Percentiles rank a stretch among this genome's conserved stretches.
These are phyloP conservation scores for Pristionchus japonicus DNA, from an alignment of 2,888 invertebrate genomes.

Conservation along the genomic window DNA sequence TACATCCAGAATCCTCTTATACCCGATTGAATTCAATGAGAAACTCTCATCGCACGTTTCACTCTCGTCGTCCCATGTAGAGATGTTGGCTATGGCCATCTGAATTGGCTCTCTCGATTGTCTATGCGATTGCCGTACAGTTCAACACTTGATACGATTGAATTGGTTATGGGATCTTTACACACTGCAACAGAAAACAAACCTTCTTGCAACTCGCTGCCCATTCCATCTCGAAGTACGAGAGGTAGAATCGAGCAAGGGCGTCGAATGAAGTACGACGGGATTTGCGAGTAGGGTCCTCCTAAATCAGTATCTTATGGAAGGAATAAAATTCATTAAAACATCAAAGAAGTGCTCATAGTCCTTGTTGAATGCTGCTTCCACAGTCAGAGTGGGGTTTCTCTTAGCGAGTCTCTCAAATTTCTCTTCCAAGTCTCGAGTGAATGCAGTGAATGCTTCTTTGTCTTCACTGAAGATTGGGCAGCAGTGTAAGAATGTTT, in stretches of 20 bases:
- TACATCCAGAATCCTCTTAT: conserved; percentile 12
- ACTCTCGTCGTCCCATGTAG: conserved; percentile 19
- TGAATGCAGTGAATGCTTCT: background rate
- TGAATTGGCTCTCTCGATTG: background rate
- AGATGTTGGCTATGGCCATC: conserved; percentile 17
- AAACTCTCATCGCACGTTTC: background rate
- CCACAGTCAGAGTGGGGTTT: background rate
- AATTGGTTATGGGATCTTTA: too few species aligned
- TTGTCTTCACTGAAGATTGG: background rate
- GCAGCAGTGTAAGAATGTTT: too few species aligned
- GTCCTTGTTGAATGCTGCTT: background rate
- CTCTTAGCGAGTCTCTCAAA: background rate
- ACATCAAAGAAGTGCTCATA: background rate
- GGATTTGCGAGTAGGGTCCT: background rate
- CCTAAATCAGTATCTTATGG: background rate
- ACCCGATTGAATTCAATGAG: conserved; percentile 19
- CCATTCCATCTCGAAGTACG: conserved; percentile 46
- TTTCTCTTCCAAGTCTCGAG: conserved; percentile 4
- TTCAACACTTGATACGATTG: too few species aligned
- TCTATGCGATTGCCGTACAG: too few species aligned
- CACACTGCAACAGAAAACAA: background rate
- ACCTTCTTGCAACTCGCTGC: background rate
- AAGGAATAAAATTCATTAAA: background rate
- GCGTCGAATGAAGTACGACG: conserved; percentile 1
- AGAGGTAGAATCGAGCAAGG: conserved; percentile 39